Evolutionary conservation across 2,797 vertebrate genomes (phyloP).

Genomic region (Enteromius viviparus): DNA sequence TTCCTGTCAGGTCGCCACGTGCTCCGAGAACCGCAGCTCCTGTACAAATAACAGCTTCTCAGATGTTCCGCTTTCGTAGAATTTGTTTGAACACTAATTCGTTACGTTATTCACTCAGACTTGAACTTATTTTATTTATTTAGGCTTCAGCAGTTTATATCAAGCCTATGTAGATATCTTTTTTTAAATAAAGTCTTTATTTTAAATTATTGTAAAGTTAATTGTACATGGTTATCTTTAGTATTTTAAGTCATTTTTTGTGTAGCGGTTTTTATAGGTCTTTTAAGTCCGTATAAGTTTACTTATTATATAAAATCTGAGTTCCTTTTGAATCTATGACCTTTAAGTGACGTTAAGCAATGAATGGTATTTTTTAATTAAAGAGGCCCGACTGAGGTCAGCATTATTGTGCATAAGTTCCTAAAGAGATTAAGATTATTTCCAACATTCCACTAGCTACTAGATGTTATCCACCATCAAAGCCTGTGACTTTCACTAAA

Average conservation of each 20-base stretch:
- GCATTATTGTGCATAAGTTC: conserved; percentile 55
- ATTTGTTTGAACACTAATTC: not conserved
- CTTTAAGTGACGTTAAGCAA: not conserved
- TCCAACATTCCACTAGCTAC: not conserved
- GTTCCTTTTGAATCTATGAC: not conserved
- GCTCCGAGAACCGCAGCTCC: not conserved
- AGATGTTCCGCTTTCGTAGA: not conserved
- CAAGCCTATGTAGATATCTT: not conserved
- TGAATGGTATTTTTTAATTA: not conserved
- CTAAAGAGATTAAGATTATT: conserved; percentile 58
- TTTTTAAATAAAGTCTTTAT: not conserved
- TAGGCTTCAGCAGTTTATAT: not conserved
- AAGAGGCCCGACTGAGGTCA: not conserved
- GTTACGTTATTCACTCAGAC: not conserved
- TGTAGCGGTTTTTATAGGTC: not conserved
- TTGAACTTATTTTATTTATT: not conserved
- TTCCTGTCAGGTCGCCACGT: conserved; percentile 25
- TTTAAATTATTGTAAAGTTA: not conserved
- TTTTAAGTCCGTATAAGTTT: not conserved
- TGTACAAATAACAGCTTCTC: not conserved
- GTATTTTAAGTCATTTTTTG: not conserved
- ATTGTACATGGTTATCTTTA: not conserved
- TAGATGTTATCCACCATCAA: conserved; percentile 9
- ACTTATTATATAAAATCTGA: no score
- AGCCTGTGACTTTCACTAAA: conserved; percentile 10